Conservation (phyloP, 2,113 vertebrate genomes). For the Notarius lentiginosus region DNA sequence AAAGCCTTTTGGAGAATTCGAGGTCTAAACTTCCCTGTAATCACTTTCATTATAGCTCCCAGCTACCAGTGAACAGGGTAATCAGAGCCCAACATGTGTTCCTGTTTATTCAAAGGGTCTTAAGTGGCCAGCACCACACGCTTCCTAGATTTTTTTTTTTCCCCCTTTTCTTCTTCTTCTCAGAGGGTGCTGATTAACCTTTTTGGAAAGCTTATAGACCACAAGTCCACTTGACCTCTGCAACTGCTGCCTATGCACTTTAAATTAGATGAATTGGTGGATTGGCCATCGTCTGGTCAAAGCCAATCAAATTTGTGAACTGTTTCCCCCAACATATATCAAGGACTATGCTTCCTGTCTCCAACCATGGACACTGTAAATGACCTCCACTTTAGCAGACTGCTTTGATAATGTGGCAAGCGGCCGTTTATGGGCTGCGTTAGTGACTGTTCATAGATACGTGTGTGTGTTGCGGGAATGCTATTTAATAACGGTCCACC, state of each 20-base stretch:
- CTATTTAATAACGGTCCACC: constrained; percentile 69
- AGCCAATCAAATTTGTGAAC: background rate
- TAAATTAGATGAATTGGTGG: constrained; percentile 15
- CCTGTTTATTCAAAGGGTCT: constrained; percentile 70
- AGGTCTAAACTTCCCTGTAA: constrained; percentile 74
- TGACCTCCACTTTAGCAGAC: constrained; percentile 34
- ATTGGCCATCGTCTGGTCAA: background rate
- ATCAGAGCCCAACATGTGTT: constrained; percentile 77
- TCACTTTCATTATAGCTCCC: constrained; percentile 77
- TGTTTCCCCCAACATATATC: background rate
- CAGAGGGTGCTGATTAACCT: constrained; percentile 69
- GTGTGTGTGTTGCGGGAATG: constrained; percentile 53
- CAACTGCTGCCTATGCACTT: background rate
- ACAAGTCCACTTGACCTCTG: constrained; percentile 6
- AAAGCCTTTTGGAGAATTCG: constrained; percentile 78
- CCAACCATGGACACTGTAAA: constrained; percentile 46
- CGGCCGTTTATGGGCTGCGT: constrained; percentile 49
- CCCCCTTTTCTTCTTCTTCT: background rate
- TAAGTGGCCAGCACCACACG: constrained; percentile 72
- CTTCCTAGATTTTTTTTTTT: constrained; percentile 71
- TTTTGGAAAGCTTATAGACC: constrained; percentile 49
- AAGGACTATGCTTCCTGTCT: constrained; percentile 22
- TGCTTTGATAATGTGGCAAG: constrained; percentile 62
- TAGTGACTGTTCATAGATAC: constrained; percentile 15
- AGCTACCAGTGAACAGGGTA: constrained; percentile 73